Percentiles rank a stretch among this genome's conserved stretches.
phyloP scores from a whole-genome alignment of 2,888 invertebrate species.

The Calliopum simillimum region DNA sequence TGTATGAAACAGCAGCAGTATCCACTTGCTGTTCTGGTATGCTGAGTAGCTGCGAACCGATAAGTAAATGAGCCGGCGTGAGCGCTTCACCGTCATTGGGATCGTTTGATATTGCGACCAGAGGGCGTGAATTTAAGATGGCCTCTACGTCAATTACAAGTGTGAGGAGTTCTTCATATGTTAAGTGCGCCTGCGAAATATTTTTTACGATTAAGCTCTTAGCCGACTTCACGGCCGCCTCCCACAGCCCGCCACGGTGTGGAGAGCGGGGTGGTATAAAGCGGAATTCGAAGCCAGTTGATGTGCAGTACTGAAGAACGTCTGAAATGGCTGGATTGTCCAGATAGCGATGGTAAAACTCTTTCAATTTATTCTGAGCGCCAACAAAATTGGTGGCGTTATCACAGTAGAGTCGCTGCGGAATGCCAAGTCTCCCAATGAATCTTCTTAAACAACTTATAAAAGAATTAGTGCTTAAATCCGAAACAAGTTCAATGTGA shows the following conservation, averaged over 20 bases:
- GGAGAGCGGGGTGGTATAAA: no score
- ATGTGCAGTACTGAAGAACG: constrained; percentile 11
- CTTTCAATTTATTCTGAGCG: constrained; percentile 16
- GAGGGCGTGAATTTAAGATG: constrained; percentile 48
- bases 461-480: neutral
- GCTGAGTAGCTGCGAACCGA: constrained; percentile 39
- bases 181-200: no score
- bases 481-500: no score
- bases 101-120: constrained; percentile 41
- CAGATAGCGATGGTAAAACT: neutral
- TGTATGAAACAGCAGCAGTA: constrained; percentile 17
- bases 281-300: constrained; percentile 34
- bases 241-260: no score
- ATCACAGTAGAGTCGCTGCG: no score
- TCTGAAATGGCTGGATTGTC: neutral
- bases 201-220: no score
- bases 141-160: constrained; percentile 45
- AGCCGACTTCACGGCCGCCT: no score
- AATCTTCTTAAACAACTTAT: neutral
- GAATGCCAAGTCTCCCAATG: no score
- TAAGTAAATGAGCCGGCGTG: constrained; percentile 42
- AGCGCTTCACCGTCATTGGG: constrained; percentile 45
- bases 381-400: no score
- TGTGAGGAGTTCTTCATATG: constrained; percentile 42
- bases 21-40: constrained; percentile 37